phyloP scores from a whole-genome alignment of 2,888 invertebrate species.

The Hirtodrosophila cameraria region DNA sequence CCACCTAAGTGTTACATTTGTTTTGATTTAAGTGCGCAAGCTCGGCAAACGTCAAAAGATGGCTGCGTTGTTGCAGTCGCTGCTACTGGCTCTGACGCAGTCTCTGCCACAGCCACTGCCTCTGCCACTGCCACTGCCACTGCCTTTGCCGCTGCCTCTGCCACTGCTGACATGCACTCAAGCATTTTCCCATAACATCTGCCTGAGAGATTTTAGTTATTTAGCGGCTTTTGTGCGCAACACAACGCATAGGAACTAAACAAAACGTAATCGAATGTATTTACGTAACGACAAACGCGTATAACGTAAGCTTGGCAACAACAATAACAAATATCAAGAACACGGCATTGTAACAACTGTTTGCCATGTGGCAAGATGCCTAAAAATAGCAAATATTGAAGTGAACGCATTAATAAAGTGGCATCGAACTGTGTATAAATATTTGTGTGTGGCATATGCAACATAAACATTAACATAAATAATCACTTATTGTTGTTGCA shows the following conservation, averaged over 20 bases:
- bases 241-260: too few relatives aligned
- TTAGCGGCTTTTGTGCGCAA: constrained; percentile 40
- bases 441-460: not conserved
- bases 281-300: constrained; percentile 3
- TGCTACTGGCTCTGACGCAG: too few relatives aligned
- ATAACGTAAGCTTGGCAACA: constrained; percentile 24
- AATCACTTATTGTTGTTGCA: too few relatives aligned
- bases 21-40: constrained; percentile 55
- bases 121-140: constrained; percentile 10
- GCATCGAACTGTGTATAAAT: constrained; percentile 19
- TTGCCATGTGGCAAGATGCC: constrained; percentile 30
- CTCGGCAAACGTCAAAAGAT: constrained; percentile 28
- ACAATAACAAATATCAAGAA: constrained; percentile 27
- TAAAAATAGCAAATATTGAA: constrained; percentile 59
- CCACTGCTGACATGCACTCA: too few relatives aligned
- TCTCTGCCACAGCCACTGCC: too few relatives aligned
- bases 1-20: constrained; percentile 51
- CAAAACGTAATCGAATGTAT: not conserved
- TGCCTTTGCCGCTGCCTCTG: constrained; percentile 11
- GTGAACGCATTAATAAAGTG: constrained; percentile 43
- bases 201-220: constrained; percentile 29
- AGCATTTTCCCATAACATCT: too few relatives aligned
- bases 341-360: constrained; percentile 13
- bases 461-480: too few relatives aligned
- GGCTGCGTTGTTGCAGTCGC: constrained; percentile 30